Percentiles rank a stretch among this genome's conserved stretches.
Conservation (phyloP, 1,140 invertebrate species). For the Cecropterus lyciades region DNA sequence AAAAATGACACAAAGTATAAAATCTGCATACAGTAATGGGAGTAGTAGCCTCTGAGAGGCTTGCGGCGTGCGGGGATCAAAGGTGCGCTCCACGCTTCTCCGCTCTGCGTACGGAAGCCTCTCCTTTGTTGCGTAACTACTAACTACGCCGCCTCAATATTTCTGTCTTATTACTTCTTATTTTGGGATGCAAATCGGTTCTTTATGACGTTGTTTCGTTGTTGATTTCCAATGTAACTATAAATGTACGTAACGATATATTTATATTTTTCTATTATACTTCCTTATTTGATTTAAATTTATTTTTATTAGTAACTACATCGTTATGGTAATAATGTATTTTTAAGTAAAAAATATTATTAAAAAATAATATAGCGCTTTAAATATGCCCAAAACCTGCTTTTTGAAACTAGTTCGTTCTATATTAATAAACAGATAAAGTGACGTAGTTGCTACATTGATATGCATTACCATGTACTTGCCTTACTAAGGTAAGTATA, state of each 20-base stretch:
- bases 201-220: neutral
- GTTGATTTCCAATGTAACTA: neutral
- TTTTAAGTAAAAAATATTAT: too few species aligned
- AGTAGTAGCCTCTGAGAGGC: constrained; percentile 69
- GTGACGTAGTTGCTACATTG: neutral
- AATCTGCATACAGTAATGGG: constrained; percentile 78
- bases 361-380: too few species aligned
- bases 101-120: constrained; percentile 20
- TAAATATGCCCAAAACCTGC: too few species aligned
- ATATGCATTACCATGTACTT: neutral
- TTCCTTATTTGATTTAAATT: too few species aligned
- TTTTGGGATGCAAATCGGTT: constrained; percentile 3
- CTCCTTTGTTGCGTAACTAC: constrained; percentile 28
- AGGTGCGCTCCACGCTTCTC: constrained; percentile 43
- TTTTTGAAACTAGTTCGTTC: neutral
- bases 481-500: neutral
- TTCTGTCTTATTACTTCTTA: constrained; percentile 18
- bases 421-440: neutral
- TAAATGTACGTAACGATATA: too few species aligned
- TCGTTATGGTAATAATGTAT: too few species aligned
- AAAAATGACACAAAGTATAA: constrained; percentile 80
- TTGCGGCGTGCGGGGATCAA: constrained; percentile 68
- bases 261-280: too few species aligned
- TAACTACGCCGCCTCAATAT: constrained; percentile 7
- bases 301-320: too few species aligned